These are phyloP conservation scores for Monoplex corrugatus DNA, from an alignment of 2,888 invertebrate species.

Conservation along the genomic window DNA sequence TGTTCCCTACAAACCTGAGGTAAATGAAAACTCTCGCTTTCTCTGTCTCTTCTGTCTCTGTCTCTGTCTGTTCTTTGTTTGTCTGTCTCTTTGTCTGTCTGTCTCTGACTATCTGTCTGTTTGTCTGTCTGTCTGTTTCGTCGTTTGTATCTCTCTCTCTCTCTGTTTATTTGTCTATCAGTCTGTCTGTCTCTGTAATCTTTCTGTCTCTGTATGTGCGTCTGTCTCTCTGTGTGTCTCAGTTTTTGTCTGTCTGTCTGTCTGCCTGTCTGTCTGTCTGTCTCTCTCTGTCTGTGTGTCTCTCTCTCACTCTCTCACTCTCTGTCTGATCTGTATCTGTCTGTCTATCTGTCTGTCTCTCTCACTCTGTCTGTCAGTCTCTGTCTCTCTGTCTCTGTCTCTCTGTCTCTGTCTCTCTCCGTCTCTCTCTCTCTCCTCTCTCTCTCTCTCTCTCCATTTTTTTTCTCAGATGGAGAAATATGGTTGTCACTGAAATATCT, in stretches of 20 bases:
- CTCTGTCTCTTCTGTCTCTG: too few species aligned
- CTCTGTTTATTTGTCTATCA: neutral
- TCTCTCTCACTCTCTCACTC: neutral
- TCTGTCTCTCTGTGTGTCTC: neutral
- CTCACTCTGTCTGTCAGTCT: neutral
- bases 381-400: neutral
- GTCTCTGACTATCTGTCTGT: neutral
- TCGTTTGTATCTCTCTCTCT: neutral
- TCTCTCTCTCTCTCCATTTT: neutral
- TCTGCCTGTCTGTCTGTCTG: neutral
- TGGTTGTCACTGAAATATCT: too few species aligned
- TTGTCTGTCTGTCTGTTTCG: neutral
- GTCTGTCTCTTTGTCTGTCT: too few species aligned
- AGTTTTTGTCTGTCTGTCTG: neutral
- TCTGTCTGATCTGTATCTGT: neutral
- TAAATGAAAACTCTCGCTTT: conserved; percentile 10
- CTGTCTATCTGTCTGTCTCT: neutral
- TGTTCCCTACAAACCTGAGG: conserved; percentile 58
- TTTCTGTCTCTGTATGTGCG: too few species aligned
- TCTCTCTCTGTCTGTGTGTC: too few species aligned
- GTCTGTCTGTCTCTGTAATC: neutral
- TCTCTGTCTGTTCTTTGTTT: neutral
- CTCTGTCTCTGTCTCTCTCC: too few species aligned
- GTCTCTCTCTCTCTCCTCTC: neutral
- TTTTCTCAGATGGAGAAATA: too few species aligned